Percentiles rank a stretch among this genome's conserved stretches.
phyloP scores from a whole-genome alignment of 2,113 vertebrate species.

The Clupea harengus region DNA sequence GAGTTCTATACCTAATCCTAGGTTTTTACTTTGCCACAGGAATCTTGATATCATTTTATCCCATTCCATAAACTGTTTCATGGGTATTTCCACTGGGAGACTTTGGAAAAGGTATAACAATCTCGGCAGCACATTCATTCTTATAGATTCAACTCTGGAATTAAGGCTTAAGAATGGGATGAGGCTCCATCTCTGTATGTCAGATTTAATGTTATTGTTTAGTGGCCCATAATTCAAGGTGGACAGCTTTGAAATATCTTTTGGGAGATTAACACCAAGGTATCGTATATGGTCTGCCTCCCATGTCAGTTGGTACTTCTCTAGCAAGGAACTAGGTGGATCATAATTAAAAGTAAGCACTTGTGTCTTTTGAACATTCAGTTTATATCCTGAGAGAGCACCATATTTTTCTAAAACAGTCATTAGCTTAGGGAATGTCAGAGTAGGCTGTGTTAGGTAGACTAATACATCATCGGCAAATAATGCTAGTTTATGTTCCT shows the following conservation, averaged over 20 bases:
- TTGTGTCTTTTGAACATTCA: constrained; percentile 31
- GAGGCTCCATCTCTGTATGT: constrained; percentile 10
- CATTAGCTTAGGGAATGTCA: neutral
- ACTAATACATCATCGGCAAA: constrained; percentile 33
- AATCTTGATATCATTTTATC: constrained; percentile 18
- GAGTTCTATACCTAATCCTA: neutral
- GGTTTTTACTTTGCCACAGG: constrained; percentile 4
- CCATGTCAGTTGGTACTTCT: constrained; percentile 10
- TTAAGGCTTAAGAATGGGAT: constrained; percentile 1
- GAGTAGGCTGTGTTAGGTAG: constrained; percentile 21
- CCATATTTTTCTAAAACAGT: neutral
- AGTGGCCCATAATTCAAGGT: constrained; percentile 18
- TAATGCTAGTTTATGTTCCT: constrained; percentile 21
- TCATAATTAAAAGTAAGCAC: constrained; percentile 10
- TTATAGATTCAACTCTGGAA: neutral
- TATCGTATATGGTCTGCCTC: neutral
- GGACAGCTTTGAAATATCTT: constrained; percentile 12
- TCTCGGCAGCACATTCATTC: constrained; percentile 6
- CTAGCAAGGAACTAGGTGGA: neutral
- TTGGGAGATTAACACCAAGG: constrained; percentile 20
- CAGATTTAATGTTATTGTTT: constrained; percentile 7
- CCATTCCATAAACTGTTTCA: constrained; percentile 21
- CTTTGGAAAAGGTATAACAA: neutral
- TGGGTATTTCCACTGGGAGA: neutral
- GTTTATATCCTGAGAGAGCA: constrained; percentile 28